Base-by-base conservation (phyloP, 2,888 invertebrate genomes). In the Drosophila tanythrix region DNA sequence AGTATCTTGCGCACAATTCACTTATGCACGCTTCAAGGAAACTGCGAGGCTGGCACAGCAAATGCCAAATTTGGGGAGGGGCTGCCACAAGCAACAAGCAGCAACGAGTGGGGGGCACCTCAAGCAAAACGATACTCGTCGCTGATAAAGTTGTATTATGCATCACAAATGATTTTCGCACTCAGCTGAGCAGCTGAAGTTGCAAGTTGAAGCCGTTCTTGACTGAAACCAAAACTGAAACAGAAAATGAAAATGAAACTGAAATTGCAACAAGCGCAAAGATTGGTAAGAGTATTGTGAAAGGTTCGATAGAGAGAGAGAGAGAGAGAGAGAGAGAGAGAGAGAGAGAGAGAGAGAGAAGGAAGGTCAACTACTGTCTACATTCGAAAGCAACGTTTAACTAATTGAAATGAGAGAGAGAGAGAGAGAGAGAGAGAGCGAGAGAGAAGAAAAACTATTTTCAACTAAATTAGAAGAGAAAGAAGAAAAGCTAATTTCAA, bases 131-230 rank as follows among this genome's bases (percentile, higher is more conserved):
- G 35, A 55, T 36, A 36, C 36, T 38, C 25, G 46, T 46, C 71
- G 66, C 85, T 88, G 86, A 87, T 87, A 88, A 87, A 87, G 86
- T 81, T 88, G 86, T 87, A 81, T 84, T 72, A 70, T 81, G 72
- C 81, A 88, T 66, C 79, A 64, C 69, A 81, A 84, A 82, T 81
- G 78, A 75, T 82, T 77, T 78, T 84, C 82, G 82, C 84, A 82
- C 87, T 75, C 59, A 75, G 38, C 31, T n/a, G 25, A 53, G 36
- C 38, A 31, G 31, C 31, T 21, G 33, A 52, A 62, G 35, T 25
- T 38, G 46, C 31, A 60, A 59, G 31, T 27, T 62, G 15, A 36
- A 51, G 33, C 25, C 27, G 40, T 0, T 21, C 21, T 43, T 43
- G 43, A 43, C 21, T 43, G 21, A 5, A 10, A n/a, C n/a, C 1